Evolutionary conservation across 2,113 vertebrate genomes (phyloP), one percentile per base, ranked within the genome.

Genomic region (Myodes glareolus): DNA sequence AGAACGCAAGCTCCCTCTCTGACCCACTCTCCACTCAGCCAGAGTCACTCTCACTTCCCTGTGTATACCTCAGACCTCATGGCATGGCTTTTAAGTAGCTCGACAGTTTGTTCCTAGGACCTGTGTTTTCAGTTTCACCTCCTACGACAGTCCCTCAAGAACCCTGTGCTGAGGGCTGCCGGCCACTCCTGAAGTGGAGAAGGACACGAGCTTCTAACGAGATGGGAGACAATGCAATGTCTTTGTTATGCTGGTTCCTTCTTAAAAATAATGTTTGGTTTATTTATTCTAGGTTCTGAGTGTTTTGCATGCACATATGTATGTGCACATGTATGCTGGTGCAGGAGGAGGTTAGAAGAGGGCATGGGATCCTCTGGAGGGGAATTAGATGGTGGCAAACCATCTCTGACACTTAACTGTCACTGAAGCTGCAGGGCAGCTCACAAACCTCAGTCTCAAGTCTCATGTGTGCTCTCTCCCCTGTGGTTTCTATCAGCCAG

Each of bases 51-150:
- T 63, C 76, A 91, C 75, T 92, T 76, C 75, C 85, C 50, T 70
- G 2, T 88, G 85, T 82, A 73, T 96, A 96, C 29, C 63, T 85
- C 80, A 91, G 42, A 68, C 55, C 23, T 65, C 80, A 75, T 3
- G 33, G 42, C 21, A n/a, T 75, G 75, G 82, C 45, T 92, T 86
- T 76, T 92, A 82, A 87, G 13, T 61, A 19, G 52, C 63, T 92
- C 76, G 36, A 50, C 65, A 80, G 86, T 76, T 80, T 95, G 90
- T 93, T 88, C 39, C 61, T 65, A 76, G 76, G 93, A n/a, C 92
- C 85, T 80, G 1, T 85, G 80, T 63, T 96, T 96, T 80, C 58
- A 65, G 50, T 95, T 80, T 97, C 42, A 89, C 76, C 75, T 91
- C 91, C 81, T 61, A 76, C 19, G 4, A 80, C 86, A 63, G 17